Conservation (phyloP, 2,797 vertebrate genomes). For the Cottoperca gobio region DNA sequence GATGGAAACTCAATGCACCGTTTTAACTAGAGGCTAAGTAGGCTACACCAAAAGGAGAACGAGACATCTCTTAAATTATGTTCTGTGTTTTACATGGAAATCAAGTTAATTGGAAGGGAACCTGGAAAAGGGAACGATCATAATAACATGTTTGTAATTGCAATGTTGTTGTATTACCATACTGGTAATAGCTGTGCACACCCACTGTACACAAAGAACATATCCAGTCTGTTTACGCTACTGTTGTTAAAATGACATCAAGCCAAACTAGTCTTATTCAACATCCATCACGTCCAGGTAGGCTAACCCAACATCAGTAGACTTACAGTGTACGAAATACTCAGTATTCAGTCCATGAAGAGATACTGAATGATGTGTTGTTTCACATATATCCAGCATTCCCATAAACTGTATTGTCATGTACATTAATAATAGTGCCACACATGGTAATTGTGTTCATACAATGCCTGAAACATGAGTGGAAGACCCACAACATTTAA, state of each 20-base stretch:
- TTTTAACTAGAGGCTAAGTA: background rate
- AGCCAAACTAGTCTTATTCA: background rate
- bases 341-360: background rate
- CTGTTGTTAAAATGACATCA: conserved; percentile 2
- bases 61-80: background rate
- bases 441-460: background rate
- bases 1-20: background rate
- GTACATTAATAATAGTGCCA: background rate
- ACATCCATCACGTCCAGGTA: background rate
- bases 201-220: conserved; percentile 8
- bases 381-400: background rate
- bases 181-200: background rate
- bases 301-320: background rate
- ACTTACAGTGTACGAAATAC: background rate
- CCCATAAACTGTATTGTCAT: background rate
- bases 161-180: background rate
- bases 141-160: background rate
- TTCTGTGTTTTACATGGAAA: background rate
- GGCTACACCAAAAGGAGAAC: background rate
- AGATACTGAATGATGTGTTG: background rate
- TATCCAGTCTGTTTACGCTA: background rate
- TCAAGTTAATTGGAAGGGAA: background rate
- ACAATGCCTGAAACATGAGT: background rate
- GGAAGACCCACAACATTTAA: background rate
- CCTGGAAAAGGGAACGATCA: background rate